Conservation (phyloP, 2,888 invertebrate species). For the Scrobipalpa atriplicella region DNA sequence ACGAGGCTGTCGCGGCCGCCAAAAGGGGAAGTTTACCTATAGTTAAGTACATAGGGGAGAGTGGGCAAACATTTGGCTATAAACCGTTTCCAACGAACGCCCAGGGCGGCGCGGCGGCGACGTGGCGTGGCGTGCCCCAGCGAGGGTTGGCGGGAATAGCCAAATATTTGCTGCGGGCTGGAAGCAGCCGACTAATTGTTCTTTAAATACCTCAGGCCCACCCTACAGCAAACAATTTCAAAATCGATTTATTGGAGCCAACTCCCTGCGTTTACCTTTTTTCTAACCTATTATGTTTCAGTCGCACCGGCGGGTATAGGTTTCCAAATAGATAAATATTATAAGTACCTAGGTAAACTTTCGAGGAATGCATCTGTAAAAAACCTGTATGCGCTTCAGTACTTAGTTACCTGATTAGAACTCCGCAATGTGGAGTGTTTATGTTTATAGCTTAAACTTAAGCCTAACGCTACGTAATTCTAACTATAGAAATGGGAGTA, state of each 20-base stretch:
- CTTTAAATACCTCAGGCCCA: conserved; percentile 78
- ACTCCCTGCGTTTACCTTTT: conserved; percentile 61
- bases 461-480: not conserved
- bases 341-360: conserved; percentile 31
- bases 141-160: conserved; percentile 80
- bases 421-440: too few relatives aligned
- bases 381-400: not conserved
- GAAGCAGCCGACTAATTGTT: conserved; percentile 80
- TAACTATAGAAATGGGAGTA: not conserved
- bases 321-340: conserved; percentile 59
- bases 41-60: conserved; percentile 66
- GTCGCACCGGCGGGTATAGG: conserved; percentile 50
- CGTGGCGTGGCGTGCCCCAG: conserved; percentile 45
- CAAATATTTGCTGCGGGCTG: conserved; percentile 78
- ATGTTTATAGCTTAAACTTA: not conserved
- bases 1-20: conserved; percentile 39
- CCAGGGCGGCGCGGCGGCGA: conserved; percentile 56
- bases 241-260: conserved; percentile 75
- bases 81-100: conserved; percentile 70
- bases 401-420: not conserved
- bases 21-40: conserved; percentile 62
- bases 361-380: conserved; percentile 11
- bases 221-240: conserved; percentile 74
- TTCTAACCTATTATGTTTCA: conserved; percentile 42
- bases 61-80: conserved; percentile 71